Evolutionary conservation across 64 coral and sea anemone genomes (phyloP), one percentile per base, ranked within the genome.

Genomic region (Platygyra sinensis): DNA sequence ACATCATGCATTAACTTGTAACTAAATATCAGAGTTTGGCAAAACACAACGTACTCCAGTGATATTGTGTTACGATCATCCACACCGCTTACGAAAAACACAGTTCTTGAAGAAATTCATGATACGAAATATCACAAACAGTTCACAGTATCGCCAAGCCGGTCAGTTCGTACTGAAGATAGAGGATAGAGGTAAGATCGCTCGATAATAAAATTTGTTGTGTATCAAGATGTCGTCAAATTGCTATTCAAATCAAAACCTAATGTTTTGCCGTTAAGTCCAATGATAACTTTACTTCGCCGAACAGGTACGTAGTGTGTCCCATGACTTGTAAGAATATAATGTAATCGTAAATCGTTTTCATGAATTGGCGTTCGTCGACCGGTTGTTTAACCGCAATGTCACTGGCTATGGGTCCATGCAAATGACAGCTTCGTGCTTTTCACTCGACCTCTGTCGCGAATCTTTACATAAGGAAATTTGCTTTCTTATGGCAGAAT

Each of bases 331-430:
- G 11, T 60, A 32, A n/a, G n/a, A n/a, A n/a, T n/a, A n/a, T n/a
- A n/a, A n/a, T 39, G 65, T 28, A 46, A 61, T 61, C 55, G 10
- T 20, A 31, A 80, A 80, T 54, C 55, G 50, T 31, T 27, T 79
- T 46, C 4, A 20, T 24, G 15, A 80, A 78, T 80, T 25, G 80
- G 30, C 60, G 27, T 10, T 85, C 22, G 24, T 25, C 10, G 20
- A 9, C 81, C 16, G 63, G 81, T 85, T 85, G 81, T 85, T 85
- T 85, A 85, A 85, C 81, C 81, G 33, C 63, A 10, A 60, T 71
- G 62, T 85, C 42, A 24, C 36, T 67, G 32, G 29, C 29, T 61
- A 22, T 64, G 60, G 18, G 16, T 15, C 32, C 27, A 65, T 85
- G 78, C 19, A 20, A 71, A 14, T 72, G 81, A 72, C 81, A 85